Percentiles rank a stretch among this genome's conserved stretches.
These are phyloP conservation scores for Philaethria dido DNA, from an alignment of 2,888 invertebrate species.

Conservation along the genomic window DNA sequence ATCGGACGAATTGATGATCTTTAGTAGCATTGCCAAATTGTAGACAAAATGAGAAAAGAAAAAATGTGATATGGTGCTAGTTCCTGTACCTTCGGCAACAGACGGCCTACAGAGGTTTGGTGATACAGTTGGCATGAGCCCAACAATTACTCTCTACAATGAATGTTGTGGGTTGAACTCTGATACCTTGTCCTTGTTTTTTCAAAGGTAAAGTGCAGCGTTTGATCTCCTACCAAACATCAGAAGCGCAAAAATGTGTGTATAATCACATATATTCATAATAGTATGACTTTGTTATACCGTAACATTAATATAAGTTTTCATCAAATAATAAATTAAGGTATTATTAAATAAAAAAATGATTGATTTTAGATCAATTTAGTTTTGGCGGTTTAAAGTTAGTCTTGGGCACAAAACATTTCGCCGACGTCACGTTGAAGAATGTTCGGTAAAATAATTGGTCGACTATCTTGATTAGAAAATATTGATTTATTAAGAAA, in stretches of 20 bases:
- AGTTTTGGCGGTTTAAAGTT: no score
- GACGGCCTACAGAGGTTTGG: background rate
- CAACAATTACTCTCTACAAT: background rate
- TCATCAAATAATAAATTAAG: no score
- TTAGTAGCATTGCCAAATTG: background rate
- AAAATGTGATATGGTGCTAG: background rate
- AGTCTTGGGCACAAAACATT: no score
- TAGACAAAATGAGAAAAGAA: background rate
- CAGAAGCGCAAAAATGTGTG: background rate
- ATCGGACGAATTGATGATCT: no score
- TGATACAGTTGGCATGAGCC: background rate
- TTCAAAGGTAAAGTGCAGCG: background rate
- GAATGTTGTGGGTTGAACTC: conserved; percentile 10
- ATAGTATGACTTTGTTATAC: no score
- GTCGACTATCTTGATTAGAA: no score
- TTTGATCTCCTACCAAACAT: background rate
- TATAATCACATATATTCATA: background rate
- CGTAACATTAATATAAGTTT: no score
- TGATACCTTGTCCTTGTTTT: background rate
- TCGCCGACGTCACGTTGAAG: no score
- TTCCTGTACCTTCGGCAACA: background rate
- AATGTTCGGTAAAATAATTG: no score
- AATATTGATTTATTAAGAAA: no score
- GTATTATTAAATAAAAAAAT: no score
- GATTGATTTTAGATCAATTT: no score